A percentile compares a stretch with the other conserved stretches of the same genome.
Evolutionary conservation across 2,888 invertebrate species (phyloP).

Genomic region (Timema cristinae): DNA sequence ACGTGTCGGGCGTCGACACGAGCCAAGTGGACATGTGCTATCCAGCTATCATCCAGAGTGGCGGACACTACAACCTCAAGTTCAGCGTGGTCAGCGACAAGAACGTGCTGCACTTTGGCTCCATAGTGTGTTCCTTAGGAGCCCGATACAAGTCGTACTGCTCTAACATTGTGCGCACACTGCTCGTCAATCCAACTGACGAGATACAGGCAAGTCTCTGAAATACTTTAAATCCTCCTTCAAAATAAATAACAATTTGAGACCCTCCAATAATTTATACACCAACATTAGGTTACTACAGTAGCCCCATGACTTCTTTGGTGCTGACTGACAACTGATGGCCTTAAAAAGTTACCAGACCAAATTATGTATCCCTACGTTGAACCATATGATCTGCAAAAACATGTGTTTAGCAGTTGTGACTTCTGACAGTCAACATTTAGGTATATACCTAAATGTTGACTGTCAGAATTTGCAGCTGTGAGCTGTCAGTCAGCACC

Average conservation of each 20-base stretch:
- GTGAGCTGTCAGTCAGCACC: too few species aligned
- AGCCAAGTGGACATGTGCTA: constrained; percentile 95
- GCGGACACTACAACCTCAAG: constrained; percentile 95
- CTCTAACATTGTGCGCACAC: constrained; percentile 93
- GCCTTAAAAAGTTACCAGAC: too few species aligned
- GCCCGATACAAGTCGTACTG: constrained; percentile 96
- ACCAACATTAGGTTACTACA: too few species aligned
- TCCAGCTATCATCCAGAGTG: constrained; percentile 97
- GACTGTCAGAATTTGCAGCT: too few species aligned
- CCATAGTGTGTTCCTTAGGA: constrained; percentile 92
- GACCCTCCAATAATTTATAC: neutral
- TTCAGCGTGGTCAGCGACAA: constrained; percentile 95
- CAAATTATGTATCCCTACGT: too few species aligned
- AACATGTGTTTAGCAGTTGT: too few species aligned
- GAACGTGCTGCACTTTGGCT: constrained; percentile 90
- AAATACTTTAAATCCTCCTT: neutral
- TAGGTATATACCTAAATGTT: too few species aligned
- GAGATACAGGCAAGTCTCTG: constrained; percentile 50
- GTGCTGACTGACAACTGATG: too few species aligned
- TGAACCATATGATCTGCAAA: too few species aligned
- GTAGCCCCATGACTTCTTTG: too few species aligned
- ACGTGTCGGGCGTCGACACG: constrained; percentile 84
- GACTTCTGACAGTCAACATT: too few species aligned
- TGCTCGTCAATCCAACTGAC: constrained; percentile 88
- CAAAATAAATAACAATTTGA: neutral